Evolutionary conservation across 2,888 invertebrate genomes (phyloP).

Genomic region (Mimachlamys varia): DNA sequence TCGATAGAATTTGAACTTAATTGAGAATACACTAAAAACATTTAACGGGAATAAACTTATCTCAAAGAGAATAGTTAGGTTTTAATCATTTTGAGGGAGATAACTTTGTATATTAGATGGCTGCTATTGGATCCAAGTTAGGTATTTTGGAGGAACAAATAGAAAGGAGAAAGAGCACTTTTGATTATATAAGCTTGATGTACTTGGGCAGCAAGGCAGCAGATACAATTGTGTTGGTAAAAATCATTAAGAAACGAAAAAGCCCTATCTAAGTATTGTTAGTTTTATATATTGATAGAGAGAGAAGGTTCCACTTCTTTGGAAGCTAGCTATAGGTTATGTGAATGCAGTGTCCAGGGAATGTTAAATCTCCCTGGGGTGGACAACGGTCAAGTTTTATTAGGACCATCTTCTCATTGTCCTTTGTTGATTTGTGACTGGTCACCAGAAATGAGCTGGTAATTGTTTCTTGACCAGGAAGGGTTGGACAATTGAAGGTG

Average conservation of each 20-base stretch:
- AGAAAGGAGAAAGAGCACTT: too few relatives aligned
- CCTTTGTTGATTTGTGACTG: neutral
- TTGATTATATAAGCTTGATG: too few relatives aligned
- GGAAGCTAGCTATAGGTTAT: neutral
- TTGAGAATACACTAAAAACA: too few relatives aligned
- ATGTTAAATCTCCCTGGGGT: neutral
- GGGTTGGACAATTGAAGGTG: slow-evolving; percentile 13
- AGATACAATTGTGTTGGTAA: too few relatives aligned
- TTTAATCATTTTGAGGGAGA: too few relatives aligned
- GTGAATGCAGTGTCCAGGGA: neutral
- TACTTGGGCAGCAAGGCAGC: too few relatives aligned
- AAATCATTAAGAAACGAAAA: neutral
- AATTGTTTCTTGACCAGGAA: slow-evolving; percentile 6
- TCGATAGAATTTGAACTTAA: too few relatives aligned
- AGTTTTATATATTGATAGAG: neutral
- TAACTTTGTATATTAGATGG: too few relatives aligned
- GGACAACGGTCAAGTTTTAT: neutral
- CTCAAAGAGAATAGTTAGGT: neutral
- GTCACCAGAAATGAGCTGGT: slow-evolving; percentile 31
- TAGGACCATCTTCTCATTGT: slow-evolving; percentile 23
- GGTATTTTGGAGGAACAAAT: too few relatives aligned
- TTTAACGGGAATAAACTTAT: neutral
- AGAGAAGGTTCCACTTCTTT: neutral
- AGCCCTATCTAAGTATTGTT: neutral
- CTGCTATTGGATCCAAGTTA: too few relatives aligned